Base-by-base conservation (phyloP, 64 coral and sea anemone species). In the Actinia equina region DNA sequence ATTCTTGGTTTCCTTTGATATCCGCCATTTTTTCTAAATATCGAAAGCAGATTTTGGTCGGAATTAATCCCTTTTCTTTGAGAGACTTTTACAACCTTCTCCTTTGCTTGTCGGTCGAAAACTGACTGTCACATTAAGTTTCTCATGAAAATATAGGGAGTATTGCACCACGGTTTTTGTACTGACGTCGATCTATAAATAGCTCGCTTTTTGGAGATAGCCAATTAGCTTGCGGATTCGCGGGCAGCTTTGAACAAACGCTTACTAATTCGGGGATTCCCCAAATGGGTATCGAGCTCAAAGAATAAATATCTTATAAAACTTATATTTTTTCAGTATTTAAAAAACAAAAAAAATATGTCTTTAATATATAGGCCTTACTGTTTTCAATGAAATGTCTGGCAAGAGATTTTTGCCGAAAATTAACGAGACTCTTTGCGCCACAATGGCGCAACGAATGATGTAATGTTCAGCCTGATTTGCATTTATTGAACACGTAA, bases 171-270 rank as follows among this genome's bases (percentile, higher is more conserved):
- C 23, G 7, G 41, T 9, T 63, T 60, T 19, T 84, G 62, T 85
- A 85, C 22, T 41, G 54, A 85, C 83, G 55, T 58, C 17, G 15
- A 8, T 14, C 42, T 63, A 85, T 52, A 62, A 60, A 60, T 85
- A 85, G 12, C 6, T 37, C 30, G 2, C n/a, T 2, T 44, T 3
- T 5, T 26, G 17, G 17, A 80, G 27, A 30, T 22, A 81, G 78
- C 83, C 83, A 85, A 85, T 85, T 56, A 85, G 83, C 2, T 11
- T 5, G 83, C 83, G 26, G 25, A 85, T 85, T 26, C 17, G 6
- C 83, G 83, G 83, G 83, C 83, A 17, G 83, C 83, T 56, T 54
- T 85, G 83, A 63, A 15, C 83, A 44, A 59, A 42, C 46, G 46
- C 2, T 19, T 19, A 60, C 4, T 0, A 6, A 85, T 74, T 60